Conservation (phyloP, 2,888 invertebrate species). For the Brachylomia viminalis region DNA sequence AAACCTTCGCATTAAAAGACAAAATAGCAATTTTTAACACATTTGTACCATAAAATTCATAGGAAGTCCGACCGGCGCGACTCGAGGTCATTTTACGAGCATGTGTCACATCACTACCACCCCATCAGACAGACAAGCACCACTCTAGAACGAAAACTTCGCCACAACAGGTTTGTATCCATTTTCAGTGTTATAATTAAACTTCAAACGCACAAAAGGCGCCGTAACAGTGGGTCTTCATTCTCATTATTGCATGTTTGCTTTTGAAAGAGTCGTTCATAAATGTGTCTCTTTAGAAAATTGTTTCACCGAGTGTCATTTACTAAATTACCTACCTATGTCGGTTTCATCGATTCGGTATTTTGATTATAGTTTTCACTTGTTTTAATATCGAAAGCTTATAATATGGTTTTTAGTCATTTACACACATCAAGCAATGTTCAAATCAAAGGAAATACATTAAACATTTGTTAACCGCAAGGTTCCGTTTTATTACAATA, state of each 20-base stretch:
- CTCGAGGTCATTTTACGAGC: slow-evolving; percentile 70
- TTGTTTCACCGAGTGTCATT: neutral
- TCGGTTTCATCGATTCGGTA: neutral
- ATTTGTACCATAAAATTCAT: slow-evolving; percentile 6
- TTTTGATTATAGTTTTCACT: neutral
- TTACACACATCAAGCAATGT: neutral
- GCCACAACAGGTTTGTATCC: slow-evolving; percentile 75
- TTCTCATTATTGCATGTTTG: slow-evolving; percentile 22
- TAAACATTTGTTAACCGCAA: neutral
- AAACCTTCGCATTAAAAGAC: neutral
- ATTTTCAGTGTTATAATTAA: slow-evolving; percentile 50
- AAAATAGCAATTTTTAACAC: neutral
- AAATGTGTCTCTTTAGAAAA: neutral
- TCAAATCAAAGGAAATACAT: neutral
- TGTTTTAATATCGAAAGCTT: neutral
- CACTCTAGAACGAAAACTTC: slow-evolving; percentile 79
- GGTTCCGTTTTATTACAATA: neutral
- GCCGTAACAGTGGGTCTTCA: slow-evolving; percentile 6
- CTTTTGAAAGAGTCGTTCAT: slow-evolving; percentile 1
- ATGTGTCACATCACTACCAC: slow-evolving; percentile 76
- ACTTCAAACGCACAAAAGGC: slow-evolving; percentile 47
- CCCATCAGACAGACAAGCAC: slow-evolving; percentile 78
- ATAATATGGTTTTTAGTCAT: neutral
- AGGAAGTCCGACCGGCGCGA: slow-evolving; percentile 65
- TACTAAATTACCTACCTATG: neutral